Evolutionary conservation across 64 coral and sea anemone genomes (phyloP).

Genomic region (Actinia tenebrosa): DNA sequence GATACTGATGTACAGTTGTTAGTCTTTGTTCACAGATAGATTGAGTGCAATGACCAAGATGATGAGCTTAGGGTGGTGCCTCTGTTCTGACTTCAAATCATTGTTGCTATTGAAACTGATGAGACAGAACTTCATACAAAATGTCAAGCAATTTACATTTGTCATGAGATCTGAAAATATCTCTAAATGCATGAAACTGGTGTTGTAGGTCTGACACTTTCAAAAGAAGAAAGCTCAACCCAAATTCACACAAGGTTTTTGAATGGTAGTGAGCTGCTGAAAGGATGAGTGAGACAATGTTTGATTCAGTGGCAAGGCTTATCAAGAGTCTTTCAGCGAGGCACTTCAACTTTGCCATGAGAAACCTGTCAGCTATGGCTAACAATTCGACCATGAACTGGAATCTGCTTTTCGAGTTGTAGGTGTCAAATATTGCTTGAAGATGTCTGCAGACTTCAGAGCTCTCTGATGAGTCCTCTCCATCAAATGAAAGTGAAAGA

Average conservation of each 20-base stretch:
- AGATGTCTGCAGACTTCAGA: constrained; percentile 3
- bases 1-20: no score
- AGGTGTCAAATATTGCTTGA: background rate
- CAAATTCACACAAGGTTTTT: constrained; percentile 22
- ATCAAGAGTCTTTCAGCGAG: constrained; percentile 3
- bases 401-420: background rate
- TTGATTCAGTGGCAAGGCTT: background rate
- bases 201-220: constrained; percentile 17
- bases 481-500: background rate
- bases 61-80: background rate
- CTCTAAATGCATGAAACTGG: constrained; percentile 25
- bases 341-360: constrained; percentile 15
- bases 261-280: constrained; percentile 29
- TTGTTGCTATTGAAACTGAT: background rate
- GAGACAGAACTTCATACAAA: background rate
- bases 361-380: constrained; percentile 34
- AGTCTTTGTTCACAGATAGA: background rate
- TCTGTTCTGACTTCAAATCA: background rate
- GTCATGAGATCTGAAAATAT: constrained; percentile 20
- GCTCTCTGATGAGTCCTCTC: background rate
- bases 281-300: constrained; percentile 11
- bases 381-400: constrained; percentile 41
- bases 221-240: constrained; percentile 32
- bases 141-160: background rate
- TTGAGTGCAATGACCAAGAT: background rate